Conservation (phyloP, 1,140 invertebrate species). For the Frieseomelitta varia region DNA sequence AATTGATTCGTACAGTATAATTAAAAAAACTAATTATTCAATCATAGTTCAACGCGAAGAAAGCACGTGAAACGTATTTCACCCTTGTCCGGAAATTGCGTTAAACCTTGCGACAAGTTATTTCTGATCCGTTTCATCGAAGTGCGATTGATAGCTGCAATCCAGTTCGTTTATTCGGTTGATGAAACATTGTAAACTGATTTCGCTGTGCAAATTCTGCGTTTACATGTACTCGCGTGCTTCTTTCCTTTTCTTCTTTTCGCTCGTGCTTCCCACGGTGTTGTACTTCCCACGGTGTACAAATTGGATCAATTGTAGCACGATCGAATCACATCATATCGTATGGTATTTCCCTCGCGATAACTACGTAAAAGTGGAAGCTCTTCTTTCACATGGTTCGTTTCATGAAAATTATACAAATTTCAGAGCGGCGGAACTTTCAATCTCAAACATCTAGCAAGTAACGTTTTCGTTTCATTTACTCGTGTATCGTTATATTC, state of each 20-base stretch:
- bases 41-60: neutral
- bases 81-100: neutral
- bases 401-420: neutral
- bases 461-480: no score
- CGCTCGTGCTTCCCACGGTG: neutral
- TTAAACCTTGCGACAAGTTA: neutral
- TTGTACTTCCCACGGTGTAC: neutral
- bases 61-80: no score
- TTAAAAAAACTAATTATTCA: neutral
- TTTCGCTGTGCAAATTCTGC: conserved; percentile 13
- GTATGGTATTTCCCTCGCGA: neutral
- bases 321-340: neutral
- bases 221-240: neutral
- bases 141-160: neutral
- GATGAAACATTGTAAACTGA: conserved; percentile 23
- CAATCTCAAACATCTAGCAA: neutral
- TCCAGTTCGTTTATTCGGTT: conserved; percentile 6
- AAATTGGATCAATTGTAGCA: neutral
- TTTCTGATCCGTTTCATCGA: neutral
- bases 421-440: neutral
- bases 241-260: neutral
- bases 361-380: neutral
- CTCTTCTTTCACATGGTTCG: neutral
- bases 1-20: neutral
- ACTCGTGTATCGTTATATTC: no score